Base-by-base conservation (phyloP, 2,888 invertebrate genomes). In the Heliconius ethilla region DNA sequence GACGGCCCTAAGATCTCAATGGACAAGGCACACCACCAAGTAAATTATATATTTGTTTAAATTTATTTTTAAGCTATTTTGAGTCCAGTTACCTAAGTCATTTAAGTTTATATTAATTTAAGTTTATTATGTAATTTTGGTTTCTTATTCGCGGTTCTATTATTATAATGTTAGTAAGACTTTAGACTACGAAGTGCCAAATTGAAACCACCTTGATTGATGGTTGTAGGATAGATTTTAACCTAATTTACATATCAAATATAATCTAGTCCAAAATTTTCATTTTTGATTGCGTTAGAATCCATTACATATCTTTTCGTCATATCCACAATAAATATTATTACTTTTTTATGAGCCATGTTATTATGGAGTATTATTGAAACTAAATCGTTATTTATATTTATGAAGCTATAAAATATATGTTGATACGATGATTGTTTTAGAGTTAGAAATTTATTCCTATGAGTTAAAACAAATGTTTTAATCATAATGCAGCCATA, bases 1-100 rank as follows among this genome's bases (percentile, higher is more conserved):
- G 97, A 96, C 96, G 37, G 97, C 97, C 84, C 96, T 98, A 83
- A 95, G 98, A 82, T 96, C 97, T 11, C 96, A 96, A 81, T 98
- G 98, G 98, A 97, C 97, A 29, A 95, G 98, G 84, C 98, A 98
- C 88, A 98, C 98, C 45, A 98, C 98, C 55, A 98, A 98, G 92
- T 98, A 94, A 89, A 89, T 76, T 18, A 69, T 45, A 69, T 25
- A 45, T n/a, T n/a, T n/a, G 13, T 15, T 40, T 15, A 25, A 73
- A 79, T 76, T 78, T 78, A 78, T 75, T 76, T 78, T 81, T 65
- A 59, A 82, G 79, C 67, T 79, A 80, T 82, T 82, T 83, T 83
- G 83, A 88, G 86, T 88, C 87, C 83, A 84, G 87, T 86, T 87
- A 89, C 87, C 87, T 83, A 77, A 37, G 27, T 72, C 72, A 55